phyloP scores from a whole-genome alignment of 2,888 invertebrate genomes.

The Drosophila atripex region DNA sequence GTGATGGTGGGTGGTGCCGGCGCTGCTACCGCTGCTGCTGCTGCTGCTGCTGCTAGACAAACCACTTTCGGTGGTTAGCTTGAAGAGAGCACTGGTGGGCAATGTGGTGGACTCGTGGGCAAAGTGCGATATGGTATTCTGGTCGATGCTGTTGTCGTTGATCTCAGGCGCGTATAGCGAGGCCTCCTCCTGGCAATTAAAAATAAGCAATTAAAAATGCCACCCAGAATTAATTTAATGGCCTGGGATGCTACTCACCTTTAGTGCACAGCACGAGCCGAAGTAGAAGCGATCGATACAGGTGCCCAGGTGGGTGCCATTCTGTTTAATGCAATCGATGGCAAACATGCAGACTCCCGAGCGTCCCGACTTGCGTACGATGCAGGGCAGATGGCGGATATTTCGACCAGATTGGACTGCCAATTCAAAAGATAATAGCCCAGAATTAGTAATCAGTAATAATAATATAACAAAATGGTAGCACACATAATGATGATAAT shows the following conservation, averaged over 20 bases:
- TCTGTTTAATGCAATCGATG: slow-evolving; percentile 94
- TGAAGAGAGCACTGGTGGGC: slow-evolving; percentile 79
- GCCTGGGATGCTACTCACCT: slow-evolving; percentile 78
- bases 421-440: slow-evolving; percentile 43
- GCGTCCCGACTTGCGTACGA: slow-evolving; percentile 90
- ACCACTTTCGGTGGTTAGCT: slow-evolving; percentile 74
- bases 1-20: slow-evolving; percentile 42
- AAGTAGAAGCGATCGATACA: slow-evolving; percentile 97
- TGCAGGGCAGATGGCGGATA: slow-evolving; percentile 94
- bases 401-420: slow-evolving; percentile 92
- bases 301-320: slow-evolving; percentile 95
- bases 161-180: slow-evolving; percentile 82
- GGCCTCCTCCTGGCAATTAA: slow-evolving; percentile 54
- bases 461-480: slow-evolving; percentile 15
- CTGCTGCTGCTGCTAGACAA: slow-evolving; percentile 29
- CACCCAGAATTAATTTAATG: neutral
- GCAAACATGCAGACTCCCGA: slow-evolving; percentile 97
- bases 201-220: neutral
- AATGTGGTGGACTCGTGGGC: slow-evolving; percentile 82
- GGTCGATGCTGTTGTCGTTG: slow-evolving; percentile 84
- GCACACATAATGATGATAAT: slow-evolving; percentile 10
- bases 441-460: slow-evolving; percentile 27
- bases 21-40: slow-evolving; percentile 48
- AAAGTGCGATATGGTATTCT: slow-evolving; percentile 84
- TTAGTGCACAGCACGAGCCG: slow-evolving; percentile 94